Evolutionary conservation across 2,797 vertebrate species (phyloP), one percentile per base, ranked within the genome.

Genomic region (Neosalanx taihuensis): DNA sequence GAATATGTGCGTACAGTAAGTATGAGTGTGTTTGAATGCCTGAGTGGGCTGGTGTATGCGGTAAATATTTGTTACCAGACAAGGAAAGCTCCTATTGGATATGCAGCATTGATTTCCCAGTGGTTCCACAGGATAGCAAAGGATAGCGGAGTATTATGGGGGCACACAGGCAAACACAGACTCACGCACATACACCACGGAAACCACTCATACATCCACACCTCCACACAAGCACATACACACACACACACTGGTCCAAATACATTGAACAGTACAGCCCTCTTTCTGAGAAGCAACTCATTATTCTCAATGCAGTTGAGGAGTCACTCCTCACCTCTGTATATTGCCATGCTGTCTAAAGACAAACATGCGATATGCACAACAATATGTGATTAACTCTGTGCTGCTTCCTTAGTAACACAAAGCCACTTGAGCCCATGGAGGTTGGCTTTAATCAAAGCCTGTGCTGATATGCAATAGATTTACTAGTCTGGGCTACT

Each of bases 101-200:
- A 53, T 68, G 64, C 82, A 78, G 74, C 9, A 57, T 51, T 85
- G 77, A 86, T 89, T 90, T 87, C 85, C 83, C 85, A 33, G 63
- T 30, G 70, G 88, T 79, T 74, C 82, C 69, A 67, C 77, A 9
- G 12, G 23, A 26, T 26, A 46, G 37, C 37, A 67, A 61, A 80
- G 63, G 53, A 77, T 41, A 6, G 78, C 75, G 64, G 64, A 26
- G 63, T 37, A 30, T 83, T 72, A 82, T 76, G 71, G 81, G 33
- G 46, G 20, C 58, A 64, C 23, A 67, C 33, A 26, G 29, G 63
- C 63, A 20, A 29, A 23, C 29, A 56, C 6, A 12, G 26, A 17
- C 29, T 6, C 26, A 17, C 13, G 4, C 65, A 51, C 41, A 31
- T 23, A 5, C 51, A 63, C 60, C 53, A 41, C 49, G 67, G 17